Conservation (phyloP, 2,797 vertebrate species). For the Sphaeramia orbicularis region DNA sequence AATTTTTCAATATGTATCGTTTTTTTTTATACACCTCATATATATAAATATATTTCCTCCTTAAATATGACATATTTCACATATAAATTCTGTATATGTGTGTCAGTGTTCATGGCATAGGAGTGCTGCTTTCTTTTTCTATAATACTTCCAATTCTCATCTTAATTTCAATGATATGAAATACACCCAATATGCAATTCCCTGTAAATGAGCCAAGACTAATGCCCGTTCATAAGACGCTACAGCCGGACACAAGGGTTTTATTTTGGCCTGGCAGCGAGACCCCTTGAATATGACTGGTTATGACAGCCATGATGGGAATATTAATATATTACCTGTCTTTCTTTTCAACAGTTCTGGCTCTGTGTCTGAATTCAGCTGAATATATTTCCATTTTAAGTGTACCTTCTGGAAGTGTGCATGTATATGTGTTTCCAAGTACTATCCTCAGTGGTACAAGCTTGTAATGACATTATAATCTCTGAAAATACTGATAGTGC, state of each 20-base stretch:
- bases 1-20: too few species aligned
- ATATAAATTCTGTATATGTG: too few species aligned
- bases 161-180: constrained; percentile 39
- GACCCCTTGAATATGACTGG: constrained; percentile 49
- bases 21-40: too few species aligned
- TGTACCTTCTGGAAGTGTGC: constrained; percentile 31
- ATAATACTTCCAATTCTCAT: constrained; percentile 26
- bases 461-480: constrained; percentile 79
- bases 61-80: too few species aligned
- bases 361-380: constrained; percentile 17
- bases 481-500: constrained; percentile 64
- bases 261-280: constrained; percentile 39
- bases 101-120: not conserved
- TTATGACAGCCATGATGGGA: constrained; percentile 50
- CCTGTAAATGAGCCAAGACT: constrained; percentile 68
- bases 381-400: constrained; percentile 54
- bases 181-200: constrained; percentile 40
- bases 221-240: constrained; percentile 46
- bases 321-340: constrained; percentile 52
- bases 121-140: constrained; percentile 2
- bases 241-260: constrained; percentile 52
- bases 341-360: constrained; percentile 24
- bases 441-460: constrained; percentile 40
- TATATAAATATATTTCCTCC: too few species aligned
- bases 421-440: constrained; percentile 32